Conservation (phyloP, 2,888 invertebrate species). For the Polydrusus pterygomalis region DNA sequence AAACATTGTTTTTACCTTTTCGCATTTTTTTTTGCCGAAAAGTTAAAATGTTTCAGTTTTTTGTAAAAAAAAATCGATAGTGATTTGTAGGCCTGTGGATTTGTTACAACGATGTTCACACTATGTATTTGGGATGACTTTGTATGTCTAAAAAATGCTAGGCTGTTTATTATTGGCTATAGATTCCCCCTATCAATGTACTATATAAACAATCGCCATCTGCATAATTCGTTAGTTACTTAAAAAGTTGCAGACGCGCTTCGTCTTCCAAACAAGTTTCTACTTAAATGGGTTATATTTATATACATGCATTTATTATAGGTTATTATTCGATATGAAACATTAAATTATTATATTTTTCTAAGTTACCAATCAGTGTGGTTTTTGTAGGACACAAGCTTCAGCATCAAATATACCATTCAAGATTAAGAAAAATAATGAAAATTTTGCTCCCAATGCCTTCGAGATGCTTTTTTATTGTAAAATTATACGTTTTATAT, state of each 20-base stretch:
- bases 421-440: conserved; percentile 47
- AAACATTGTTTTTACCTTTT: too few relatives aligned
- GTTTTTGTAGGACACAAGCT: conserved; percentile 50
- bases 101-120: too few relatives aligned
- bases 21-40: too few relatives aligned
- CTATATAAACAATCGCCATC: too few relatives aligned
- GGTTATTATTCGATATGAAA: conserved; percentile 39
- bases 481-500: conserved; percentile 60
- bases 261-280: conserved; percentile 3
- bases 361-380: conserved; percentile 51
- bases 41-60: too few relatives aligned
- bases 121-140: too few relatives aligned
- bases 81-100: too few relatives aligned
- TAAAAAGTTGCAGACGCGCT: not conserved
- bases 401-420: conserved; percentile 38
- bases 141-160: too few relatives aligned
- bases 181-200: too few relatives aligned
- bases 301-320: conserved; percentile 44
- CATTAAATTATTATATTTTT: conserved; percentile 44
- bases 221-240: too few relatives aligned
- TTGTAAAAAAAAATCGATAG: too few relatives aligned
- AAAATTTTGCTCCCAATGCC: conserved; percentile 46
- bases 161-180: too few relatives aligned
- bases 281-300: conserved; percentile 21
- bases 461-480: conserved; percentile 55